phyloP scores from a whole-genome alignment of 2,797 vertebrate genomes.

The Pipistrellus pygmaeus region DNA sequence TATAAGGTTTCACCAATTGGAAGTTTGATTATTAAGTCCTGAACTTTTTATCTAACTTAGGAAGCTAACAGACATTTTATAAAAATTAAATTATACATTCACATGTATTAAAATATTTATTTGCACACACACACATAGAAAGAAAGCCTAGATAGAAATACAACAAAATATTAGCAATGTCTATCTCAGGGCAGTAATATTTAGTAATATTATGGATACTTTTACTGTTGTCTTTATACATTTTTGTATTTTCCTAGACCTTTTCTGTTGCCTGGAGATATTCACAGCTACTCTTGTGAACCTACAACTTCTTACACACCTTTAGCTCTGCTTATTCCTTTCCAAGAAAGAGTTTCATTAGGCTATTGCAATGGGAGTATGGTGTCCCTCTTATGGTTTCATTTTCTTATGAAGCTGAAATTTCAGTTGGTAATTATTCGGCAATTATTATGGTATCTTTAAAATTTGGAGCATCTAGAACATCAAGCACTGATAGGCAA shows the following conservation, averaged over 20 bases:
- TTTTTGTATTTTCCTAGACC: neutral
- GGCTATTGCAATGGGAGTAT: neutral
- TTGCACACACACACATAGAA: neutral
- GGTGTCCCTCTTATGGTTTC: neutral
- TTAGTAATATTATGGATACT: neutral
- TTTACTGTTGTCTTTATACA: neutral
- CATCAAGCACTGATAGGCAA: neutral
- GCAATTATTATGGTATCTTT: neutral
- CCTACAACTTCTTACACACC: neutral
- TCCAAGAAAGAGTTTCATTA: neutral
- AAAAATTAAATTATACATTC: constrained; percentile 23
- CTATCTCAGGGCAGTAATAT: neutral
- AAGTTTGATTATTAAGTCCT: neutral
- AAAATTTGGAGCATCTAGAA: neutral
- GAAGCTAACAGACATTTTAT: neutral
- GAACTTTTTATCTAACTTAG: neutral
- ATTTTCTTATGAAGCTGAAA: constrained; percentile 44
- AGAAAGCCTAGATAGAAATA: neutral
- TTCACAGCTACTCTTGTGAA: neutral
- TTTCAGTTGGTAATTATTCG: neutral
- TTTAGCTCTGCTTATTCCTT: neutral
- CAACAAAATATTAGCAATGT: neutral
- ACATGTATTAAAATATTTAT: neutral
- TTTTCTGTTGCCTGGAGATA: neutral
- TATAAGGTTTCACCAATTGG: neutral